Percentiles rank a stretch among this genome's conserved stretches.
Evolutionary conservation across 2,113 vertebrate genomes (phyloP).

Genomic region (Istiophorus platypterus): DNA sequence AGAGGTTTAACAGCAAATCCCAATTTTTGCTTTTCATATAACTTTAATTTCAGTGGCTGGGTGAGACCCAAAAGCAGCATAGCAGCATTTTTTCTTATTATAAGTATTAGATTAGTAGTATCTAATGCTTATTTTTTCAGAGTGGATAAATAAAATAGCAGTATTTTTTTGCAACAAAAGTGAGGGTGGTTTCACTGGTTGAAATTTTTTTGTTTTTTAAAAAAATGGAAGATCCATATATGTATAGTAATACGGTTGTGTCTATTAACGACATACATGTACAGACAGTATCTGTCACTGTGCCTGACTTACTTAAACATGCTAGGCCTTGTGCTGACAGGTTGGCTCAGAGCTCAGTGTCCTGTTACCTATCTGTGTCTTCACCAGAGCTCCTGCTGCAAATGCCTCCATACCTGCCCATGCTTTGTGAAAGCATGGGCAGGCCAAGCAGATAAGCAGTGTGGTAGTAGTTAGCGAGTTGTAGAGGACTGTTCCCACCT

Average conservation of each 20-base stretch:
- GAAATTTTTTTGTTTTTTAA: not conserved
- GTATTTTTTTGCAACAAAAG: too few relatives aligned
- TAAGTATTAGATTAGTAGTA: too few relatives aligned
- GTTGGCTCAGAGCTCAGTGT: slow-evolving; percentile 54
- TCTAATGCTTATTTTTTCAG: too few relatives aligned
- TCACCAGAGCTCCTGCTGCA: slow-evolving; percentile 29
- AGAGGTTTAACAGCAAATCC: too few relatives aligned
- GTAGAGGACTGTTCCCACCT: too few relatives aligned
- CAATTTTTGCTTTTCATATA: too few relatives aligned
- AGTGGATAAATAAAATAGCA: too few relatives aligned
- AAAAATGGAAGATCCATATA: not conserved
- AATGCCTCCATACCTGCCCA: slow-evolving; percentile 23
- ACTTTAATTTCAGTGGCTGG: too few relatives aligned
- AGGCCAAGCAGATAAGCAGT: too few relatives aligned
- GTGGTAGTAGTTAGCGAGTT: too few relatives aligned
- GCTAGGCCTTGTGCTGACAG: slow-evolving; percentile 60
- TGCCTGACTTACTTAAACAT: slow-evolving; percentile 56
- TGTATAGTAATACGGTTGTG: not conserved
- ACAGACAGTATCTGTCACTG: slow-evolving; percentile 34
- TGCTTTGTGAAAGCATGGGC: not conserved
- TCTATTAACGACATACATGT: slow-evolving; percentile 13
- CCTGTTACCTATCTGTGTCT: slow-evolving; percentile 52
- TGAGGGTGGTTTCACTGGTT: not conserved
- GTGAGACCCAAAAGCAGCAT: too few relatives aligned
- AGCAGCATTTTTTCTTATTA: too few relatives aligned